Base-by-base conservation (phyloP, 2,113 vertebrate species). In the Vulpes lagopus region DNA sequence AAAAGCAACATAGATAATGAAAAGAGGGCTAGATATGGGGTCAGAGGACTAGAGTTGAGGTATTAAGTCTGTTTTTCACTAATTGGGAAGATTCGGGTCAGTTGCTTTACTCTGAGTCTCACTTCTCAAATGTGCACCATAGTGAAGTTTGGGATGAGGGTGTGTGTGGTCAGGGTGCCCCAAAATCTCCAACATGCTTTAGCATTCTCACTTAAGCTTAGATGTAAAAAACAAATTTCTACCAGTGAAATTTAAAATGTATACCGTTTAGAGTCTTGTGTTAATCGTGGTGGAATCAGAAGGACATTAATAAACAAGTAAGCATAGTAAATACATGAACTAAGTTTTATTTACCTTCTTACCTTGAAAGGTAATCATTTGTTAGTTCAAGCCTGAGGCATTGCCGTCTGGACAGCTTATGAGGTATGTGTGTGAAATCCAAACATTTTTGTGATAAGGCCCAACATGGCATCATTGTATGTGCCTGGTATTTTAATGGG, bases 241-340 rank as follows among this genome's bases (percentile, higher is more conserved):
- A 17, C 23, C 5, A 0, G 9, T 19, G 53, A 96, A 83, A 85
- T 92, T 35, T 38, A 49, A 53, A 83, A 89, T 30, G 43, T 53
- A 20, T 30, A 73, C 57, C 80, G 11, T 57, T 87, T 14, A 81
- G 51, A 90, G 64, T 96, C 19, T 20, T 67, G 2, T n/a, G 9
- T 76, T 90, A 92, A 93, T 94, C 69, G 30, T 89, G n/a, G 4
- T 51, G 74, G 65, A 87, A 55, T 38, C 51, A 27, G 15, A 23
- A 51, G 76, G n/a, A 2, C 92, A 95, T 74, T 93, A 84, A 91
- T 89, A 91, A 96, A 81, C 35, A 92, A 92, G 64, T 84, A 88
- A 93, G 95, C 89, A 71, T 65, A 83, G 12, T 80, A 89, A 92
- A 89, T 64, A 67, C 15, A 55, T 19, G 43, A 86, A 89, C 85